Conservation (phyloP, 2,888 invertebrate species). For the Drosophila phalerata region DNA sequence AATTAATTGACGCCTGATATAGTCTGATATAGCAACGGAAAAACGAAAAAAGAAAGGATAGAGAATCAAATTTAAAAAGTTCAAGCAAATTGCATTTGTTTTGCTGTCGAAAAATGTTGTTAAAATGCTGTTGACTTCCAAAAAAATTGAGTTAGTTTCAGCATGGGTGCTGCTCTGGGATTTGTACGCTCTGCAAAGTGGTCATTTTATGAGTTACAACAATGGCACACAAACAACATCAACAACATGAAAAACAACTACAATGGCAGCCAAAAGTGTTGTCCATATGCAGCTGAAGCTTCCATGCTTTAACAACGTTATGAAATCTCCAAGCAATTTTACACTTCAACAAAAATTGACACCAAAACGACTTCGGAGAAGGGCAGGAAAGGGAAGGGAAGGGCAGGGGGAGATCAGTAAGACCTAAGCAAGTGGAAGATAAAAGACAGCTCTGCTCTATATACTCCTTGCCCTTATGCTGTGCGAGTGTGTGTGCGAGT, state of each 20-base stretch:
- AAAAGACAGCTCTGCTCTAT: slow-evolving; percentile 65
- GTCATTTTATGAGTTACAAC: slow-evolving; percentile 58
- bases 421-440: slow-evolving; percentile 75
- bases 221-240: slow-evolving; percentile 29
- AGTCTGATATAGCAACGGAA: background rate
- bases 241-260: slow-evolving; percentile 6
- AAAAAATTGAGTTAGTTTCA: slow-evolving; percentile 58
- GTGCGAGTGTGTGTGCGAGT: background rate
- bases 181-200: slow-evolving; percentile 44
- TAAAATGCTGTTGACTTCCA: slow-evolving; percentile 34
- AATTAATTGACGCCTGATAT: slow-evolving; percentile 10
- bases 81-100: slow-evolving; percentile 65
- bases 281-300: slow-evolving; percentile 53
- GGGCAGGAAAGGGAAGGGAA: background rate
- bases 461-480: slow-evolving; percentile 15
- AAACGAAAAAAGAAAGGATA: background rate
- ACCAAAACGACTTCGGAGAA: slow-evolving; percentile 40
- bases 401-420: slow-evolving; percentile 7
- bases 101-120: slow-evolving; percentile 49
- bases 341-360: slow-evolving; percentile 79
- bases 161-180: slow-evolving; percentile 42
- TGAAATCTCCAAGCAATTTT: slow-evolving; percentile 79
- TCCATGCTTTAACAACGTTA: slow-evolving; percentile 70
- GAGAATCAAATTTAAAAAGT: slow-evolving; percentile 32
- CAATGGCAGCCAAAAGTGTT: slow-evolving; percentile 16